Evolutionary conservation across 2,888 invertebrate species (phyloP), one percentile per base, ranked within the genome.

Genomic region (Lagria hirta): DNA sequence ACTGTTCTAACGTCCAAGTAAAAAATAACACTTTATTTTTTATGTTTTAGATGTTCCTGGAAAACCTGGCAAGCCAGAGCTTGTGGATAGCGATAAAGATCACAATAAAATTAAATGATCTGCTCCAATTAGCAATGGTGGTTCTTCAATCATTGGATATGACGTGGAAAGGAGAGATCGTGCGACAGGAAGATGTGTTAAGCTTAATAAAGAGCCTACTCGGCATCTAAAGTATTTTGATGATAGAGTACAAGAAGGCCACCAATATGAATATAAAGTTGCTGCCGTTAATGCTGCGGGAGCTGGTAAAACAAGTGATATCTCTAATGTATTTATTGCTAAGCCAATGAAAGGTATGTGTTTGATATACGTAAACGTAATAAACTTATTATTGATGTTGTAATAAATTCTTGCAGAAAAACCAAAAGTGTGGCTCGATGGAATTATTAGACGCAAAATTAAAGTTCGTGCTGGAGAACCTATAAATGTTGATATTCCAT

Each of bases 381-480:
- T n/a, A n/a, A n/a, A 3, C 6, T 37, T 37, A 3, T 10, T 24
- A 34, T 14, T 15, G 11, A n/a, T 29, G 6, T 37, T 14, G 26
- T 24, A 10, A 11, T 35, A 10, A 5, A 6, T 34, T 30, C 13
- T 21, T 23, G 13, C 67, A 77, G 97, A 97, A 74, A 91, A 90
- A 65, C 97, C 98, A 6, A 91, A 88, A 69, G 75, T 98, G 30
- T 85, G 88, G 72, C 75, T 98, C 53, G 94, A 94, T 68, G 86
- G 84, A 50, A 79, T 98, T 38, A 81, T 90, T 55, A 94, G 96
- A 33, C 88, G 88, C 58, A 92, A 91, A 72, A 85, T 98, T 66
- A 90, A 94, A 70, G 95, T 99, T 14, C 82, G 92, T 36, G 98
- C 97, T 51, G 98, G 98, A 42, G 97, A 99, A 69, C 96, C 97